phyloP scores from a whole-genome alignment of 2,113 vertebrate genomes.

The Pollachius pollachius region DNA sequence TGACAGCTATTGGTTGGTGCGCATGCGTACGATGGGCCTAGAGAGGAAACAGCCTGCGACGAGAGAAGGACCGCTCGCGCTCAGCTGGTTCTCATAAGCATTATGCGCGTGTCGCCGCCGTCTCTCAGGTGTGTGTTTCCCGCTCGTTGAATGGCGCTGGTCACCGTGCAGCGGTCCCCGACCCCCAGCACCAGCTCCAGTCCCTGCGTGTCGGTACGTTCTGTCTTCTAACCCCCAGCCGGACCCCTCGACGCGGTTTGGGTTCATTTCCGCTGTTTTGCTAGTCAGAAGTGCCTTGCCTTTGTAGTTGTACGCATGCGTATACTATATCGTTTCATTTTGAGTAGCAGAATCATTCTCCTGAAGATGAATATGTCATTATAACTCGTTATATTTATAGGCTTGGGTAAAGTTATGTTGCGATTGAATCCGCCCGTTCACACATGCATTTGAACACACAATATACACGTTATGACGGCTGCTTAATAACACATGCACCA shows the following conservation, averaged over 20 bases:
- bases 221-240: conserved; percentile 26
- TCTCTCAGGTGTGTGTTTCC: conserved; percentile 74
- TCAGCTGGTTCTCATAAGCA: conserved; percentile 39
- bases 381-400: not conserved
- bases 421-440: no score
- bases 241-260: conserved; percentile 8
- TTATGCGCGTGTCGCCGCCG: conserved; percentile 63
- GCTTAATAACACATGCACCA: conserved; percentile 23
- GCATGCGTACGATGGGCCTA: conserved; percentile 59
- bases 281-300: conserved; percentile 68
- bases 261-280: conserved; percentile 51
- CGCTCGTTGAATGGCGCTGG: conserved; percentile 90
- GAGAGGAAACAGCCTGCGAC: conserved; percentile 70
- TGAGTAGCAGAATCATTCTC: conserved; percentile 15
- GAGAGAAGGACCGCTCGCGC: conserved; percentile 23
- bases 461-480: conserved; percentile 10
- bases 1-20: conserved; percentile 60
- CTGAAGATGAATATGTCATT: not conserved
- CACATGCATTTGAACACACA: no score
- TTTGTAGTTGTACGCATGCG: conserved; percentile 67
- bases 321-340: conserved; percentile 41
- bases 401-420: not conserved
- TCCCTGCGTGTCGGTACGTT: conserved; percentile 90
- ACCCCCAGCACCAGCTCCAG: conserved; percentile 95
- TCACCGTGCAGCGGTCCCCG: conserved; percentile 91